Evolutionary conservation across 2,113 vertebrate genomes (phyloP), one percentile per base, ranked within the genome.

Genomic region (Rhodinocichla rosea): DNA sequence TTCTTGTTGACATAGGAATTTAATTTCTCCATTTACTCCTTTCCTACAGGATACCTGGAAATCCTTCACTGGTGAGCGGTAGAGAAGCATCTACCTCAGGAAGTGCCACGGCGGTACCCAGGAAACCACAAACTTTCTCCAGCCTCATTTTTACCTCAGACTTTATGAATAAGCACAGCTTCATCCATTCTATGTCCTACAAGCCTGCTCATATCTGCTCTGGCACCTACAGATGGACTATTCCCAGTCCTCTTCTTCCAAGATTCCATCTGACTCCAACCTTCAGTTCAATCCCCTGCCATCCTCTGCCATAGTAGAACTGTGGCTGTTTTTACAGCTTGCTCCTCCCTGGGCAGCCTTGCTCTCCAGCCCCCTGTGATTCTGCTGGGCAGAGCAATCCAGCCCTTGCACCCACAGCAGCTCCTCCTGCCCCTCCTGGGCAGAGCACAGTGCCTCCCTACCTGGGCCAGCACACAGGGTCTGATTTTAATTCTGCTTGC

Each of bases 211-310:
- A 6, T 65, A 40, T 8, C 73, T 84, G 37, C 42, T 42, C 33
- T 70, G 76, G 12, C 37, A 28, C 22, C 59, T 73, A 6, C 22
- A 63, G 33, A 24, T 23, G 35, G 39, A 26, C 26, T 77, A 20
- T 62, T 83, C 47, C n/a, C 10, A 10, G 12, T 62, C 53, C 32
- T 39, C 21, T 67, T 50, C 30, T 56, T 27, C 28, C 7, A 11
- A 52, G 33, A 20, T 60, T 30, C 13, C n/a, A 30, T 32, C 40
- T 69, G 49, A 81, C 15, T 32, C 15, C 22, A 49, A 5, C 27
- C 4, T 57, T 49, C 14, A 56, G 27, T n/a, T 75, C 77, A 75
- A 3, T 4, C 1, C 0, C 23, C n/a, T 24, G 15, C 3, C 18
- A 57, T 10, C 12, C 39, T 28, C 33, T 55, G 18, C 45, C 28